These are phyloP conservation scores for Protomyctophum bolini DNA, from an alignment of 2,113 vertebrate species.

Conservation along the genomic window DNA sequence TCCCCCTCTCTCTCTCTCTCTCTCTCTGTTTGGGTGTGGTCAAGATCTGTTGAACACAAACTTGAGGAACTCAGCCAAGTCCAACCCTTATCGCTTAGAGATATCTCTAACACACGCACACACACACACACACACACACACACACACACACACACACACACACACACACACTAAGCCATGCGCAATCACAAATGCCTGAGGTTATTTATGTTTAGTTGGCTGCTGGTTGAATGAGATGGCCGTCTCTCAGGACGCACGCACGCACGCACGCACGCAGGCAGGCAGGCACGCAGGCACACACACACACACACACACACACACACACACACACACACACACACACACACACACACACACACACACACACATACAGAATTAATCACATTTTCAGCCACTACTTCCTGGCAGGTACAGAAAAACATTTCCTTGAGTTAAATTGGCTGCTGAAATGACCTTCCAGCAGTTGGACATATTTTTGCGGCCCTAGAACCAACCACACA, in stretches of 20 bases:
- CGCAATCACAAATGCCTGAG: constrained; percentile 35
- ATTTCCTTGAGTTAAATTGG: background rate
- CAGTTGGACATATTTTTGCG: background rate
- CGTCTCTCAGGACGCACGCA: constrained; percentile 8
- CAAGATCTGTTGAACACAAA: background rate
- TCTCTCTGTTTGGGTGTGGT: constrained; percentile 14
- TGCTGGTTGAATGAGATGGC: constrained; percentile 17
- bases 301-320: constrained; percentile 15
- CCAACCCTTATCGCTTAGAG: constrained; percentile 18
- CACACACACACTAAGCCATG: constrained; percentile 7
- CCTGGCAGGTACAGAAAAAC: background rate
- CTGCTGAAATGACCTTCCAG: background rate
- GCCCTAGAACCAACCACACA: too few relatives aligned
- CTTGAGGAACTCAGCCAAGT: constrained; percentile 6
- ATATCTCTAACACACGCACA: constrained; percentile 24
- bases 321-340: background rate
- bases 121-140: constrained; percentile 5
- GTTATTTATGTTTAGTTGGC: constrained; percentile 50
- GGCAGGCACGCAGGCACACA: constrained; percentile 11
- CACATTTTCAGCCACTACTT: background rate
- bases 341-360: too few relatives aligned
- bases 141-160: constrained; percentile 8
- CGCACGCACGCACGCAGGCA: constrained; percentile 10
- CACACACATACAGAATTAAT: background rate
- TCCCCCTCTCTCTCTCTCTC: background rate